phyloP scores from a whole-genome alignment of 2,797 vertebrate species.

The Hirundo rustica region DNA sequence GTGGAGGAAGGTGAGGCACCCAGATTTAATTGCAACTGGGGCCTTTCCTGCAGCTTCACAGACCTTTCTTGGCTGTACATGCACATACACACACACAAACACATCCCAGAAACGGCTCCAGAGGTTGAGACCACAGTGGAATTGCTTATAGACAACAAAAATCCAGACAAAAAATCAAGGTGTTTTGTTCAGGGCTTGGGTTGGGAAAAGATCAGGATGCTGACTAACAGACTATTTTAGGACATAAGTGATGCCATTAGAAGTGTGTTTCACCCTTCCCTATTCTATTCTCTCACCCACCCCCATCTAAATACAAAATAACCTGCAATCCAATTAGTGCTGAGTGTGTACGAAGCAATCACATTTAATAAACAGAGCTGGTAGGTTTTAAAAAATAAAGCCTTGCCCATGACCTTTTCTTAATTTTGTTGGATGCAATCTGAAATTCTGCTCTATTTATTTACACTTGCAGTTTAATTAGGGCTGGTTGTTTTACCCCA shows the following conservation, averaged over 20 bases:
- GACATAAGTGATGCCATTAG: neutral
- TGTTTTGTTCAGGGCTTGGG: neutral
- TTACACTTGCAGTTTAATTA: slow-evolving; percentile 68
- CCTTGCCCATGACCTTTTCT: slow-evolving; percentile 57
- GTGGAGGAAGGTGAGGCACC: neutral
- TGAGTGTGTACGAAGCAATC: slow-evolving; percentile 50
- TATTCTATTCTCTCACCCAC: neutral
- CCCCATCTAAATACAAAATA: neutral
- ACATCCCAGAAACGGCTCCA: neutral
- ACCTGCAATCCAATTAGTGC: slow-evolving; percentile 58
- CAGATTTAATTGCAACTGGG: neutral
- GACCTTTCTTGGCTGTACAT: neutral
- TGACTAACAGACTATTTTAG: slow-evolving; percentile 20
- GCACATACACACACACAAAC: neutral
- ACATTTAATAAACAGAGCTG: slow-evolving; percentile 65
- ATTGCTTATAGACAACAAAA: neutral
- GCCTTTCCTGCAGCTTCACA: neutral
- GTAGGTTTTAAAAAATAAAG: slow-evolving; percentile 51
- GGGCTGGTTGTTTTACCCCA: neutral
- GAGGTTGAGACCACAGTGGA: neutral
- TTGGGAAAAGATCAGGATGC: neutral
- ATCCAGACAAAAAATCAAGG: neutral
- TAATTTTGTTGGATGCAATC: slow-evolving; percentile 54
- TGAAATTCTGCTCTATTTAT: slow-evolving; percentile 68
- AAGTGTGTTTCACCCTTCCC: neutral